Percentiles rank a stretch among this genome's conserved stretches.
Evolutionary conservation across 1,140 invertebrate genomes (phyloP).

Genomic region (Panagrolaimus sp.): DNA sequence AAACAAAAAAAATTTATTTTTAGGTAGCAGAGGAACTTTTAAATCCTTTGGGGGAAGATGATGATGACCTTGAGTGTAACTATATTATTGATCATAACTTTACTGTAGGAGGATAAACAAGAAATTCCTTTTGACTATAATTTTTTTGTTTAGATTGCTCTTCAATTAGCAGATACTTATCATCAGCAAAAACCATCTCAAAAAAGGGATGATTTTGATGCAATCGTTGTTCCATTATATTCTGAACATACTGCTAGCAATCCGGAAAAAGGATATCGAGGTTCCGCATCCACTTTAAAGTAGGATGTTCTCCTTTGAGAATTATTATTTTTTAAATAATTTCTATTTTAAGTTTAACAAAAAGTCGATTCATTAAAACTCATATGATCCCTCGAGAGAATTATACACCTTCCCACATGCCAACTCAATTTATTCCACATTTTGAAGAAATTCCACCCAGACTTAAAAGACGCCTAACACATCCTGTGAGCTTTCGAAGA

Average conservation of each 20-base stretch:
- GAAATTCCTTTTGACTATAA: neutral
- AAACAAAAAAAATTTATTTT: no score
- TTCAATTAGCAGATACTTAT: neutral
- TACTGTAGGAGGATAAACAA: slow-evolving; percentile 10
- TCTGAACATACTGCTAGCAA: neutral
- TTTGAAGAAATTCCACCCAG: neutral
- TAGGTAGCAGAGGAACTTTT: slow-evolving; percentile 38
- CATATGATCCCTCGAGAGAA: neutral
- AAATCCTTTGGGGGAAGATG: slow-evolving; percentile 49
- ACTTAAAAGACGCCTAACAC: slow-evolving; percentile 2
- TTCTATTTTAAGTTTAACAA: slow-evolving; percentile 1
- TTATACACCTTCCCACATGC: neutral
- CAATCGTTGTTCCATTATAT: neutral
- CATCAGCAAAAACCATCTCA: neutral
- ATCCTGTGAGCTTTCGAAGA: neutral
- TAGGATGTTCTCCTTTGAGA: neutral
- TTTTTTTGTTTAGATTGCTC: neutral
- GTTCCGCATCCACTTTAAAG: neutral
- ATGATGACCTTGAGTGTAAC: slow-evolving; percentile 46
- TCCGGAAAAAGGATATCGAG: neutral
- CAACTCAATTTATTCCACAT: neutral
- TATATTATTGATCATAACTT: slow-evolving; percentile 31
- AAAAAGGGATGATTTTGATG: slow-evolving; percentile 6
- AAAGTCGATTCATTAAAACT: slow-evolving; percentile 1
- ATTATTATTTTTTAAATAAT: neutral